phyloP scores from a whole-genome alignment of 2,113 vertebrate genomes.

The Rafetus swinhoei region DNA sequence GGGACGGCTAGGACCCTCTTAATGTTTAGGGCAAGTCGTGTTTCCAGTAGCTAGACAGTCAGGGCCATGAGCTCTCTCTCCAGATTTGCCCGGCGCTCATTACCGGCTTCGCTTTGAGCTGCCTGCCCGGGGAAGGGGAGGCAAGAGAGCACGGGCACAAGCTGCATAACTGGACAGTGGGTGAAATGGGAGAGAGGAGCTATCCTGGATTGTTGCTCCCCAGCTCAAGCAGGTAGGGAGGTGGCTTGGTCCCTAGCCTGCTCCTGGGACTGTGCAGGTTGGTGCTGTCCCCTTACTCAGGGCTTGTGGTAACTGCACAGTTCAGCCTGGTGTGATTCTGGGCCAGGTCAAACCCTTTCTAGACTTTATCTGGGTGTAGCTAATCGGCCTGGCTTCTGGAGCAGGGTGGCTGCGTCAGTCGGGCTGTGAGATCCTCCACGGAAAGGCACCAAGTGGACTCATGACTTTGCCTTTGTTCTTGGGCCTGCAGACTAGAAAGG shows the following conservation, averaged over 20 bases:
- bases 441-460: not conserved
- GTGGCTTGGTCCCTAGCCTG: not conserved
- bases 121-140: not conserved
- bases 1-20: not conserved
- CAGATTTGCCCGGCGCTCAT: not conserved
- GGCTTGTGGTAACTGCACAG: not conserved
- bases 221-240: not conserved
- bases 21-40: not conserved
- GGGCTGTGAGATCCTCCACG: not conserved
- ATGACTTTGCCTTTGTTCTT: not conserved
- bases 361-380: not conserved
- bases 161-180: not conserved
- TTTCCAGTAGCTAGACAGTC: not conserved
- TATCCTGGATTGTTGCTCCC: not conserved
- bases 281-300: not conserved
- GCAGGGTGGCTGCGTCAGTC: not conserved
- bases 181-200: not conserved
- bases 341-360: not conserved
- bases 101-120: fast-evolving
- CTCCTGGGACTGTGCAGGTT: not conserved
- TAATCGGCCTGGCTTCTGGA: not conserved
- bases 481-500: conserved; percentile 81
- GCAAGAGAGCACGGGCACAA: fast-evolving
- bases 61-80: not conserved
- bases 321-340: not conserved